Base-by-base conservation (phyloP, 2,113 vertebrate species). In the Dromas ardeola region DNA sequence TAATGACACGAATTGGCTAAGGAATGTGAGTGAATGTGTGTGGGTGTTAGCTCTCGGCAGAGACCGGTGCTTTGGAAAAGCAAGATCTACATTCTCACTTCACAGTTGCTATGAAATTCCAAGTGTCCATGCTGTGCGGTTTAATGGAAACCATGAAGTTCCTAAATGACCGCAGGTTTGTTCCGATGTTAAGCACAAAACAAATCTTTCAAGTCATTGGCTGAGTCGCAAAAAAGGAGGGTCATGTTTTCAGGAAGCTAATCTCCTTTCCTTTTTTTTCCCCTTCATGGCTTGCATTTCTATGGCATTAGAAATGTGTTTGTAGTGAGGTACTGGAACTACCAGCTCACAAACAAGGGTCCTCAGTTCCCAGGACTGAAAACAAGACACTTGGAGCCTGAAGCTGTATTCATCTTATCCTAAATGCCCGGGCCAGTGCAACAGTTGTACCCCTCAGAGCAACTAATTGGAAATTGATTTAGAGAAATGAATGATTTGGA, bases 91-190 rank as follows among this genome's bases (percentile, higher is more conserved):
- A 15, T 87, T 97, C 82, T 95, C 83, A 86, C 47, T 94, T 95
- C 77, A 38, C 58, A 69, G 86, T 82, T 97, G 94, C 93, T 76
- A 87, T 93, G 93, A 96, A 96, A 94, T 97, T 95, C 76, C 86
- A 62, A 85, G 92, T 72, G 61, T 95, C 88, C 81, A 34, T 81
- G 84, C 86, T 91, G 73, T 82, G 73, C 25, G 1, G 73, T 94
- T 97, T 95, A 96, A 95, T 96, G 93, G 94, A 96, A 97, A 96
- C 86, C 94, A 95, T 95, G 93, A 95, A 91, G 91, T 95, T 95
- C 70, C 73, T 93, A 87, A 95, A 85, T 93, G 86, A 95, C 93
- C 13, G 0, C 89, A 87, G 73, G 91, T 95, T 94, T 96, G 81
- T 96, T 96, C 84, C 13, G 1, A 53, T 62, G 53, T 96, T 96